These are phyloP conservation scores for Stylophora pistillata DNA, from an alignment of 64 coral and sea anemone genomes.

Conservation along the genomic window DNA sequence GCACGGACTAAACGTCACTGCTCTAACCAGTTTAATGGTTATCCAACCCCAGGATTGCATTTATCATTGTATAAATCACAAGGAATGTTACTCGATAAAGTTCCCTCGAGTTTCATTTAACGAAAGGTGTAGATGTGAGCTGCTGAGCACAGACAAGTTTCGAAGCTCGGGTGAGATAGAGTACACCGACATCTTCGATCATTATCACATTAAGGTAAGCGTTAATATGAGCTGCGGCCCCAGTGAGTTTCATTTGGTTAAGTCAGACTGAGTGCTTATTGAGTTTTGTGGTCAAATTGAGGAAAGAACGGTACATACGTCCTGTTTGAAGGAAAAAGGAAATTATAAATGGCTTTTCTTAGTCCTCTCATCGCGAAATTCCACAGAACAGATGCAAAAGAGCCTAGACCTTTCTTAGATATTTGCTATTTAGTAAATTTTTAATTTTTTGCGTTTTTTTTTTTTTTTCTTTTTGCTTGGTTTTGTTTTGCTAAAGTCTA, in stretches of 20 bases:
- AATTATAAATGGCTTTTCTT: too few relatives aligned
- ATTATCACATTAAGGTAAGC: background rate
- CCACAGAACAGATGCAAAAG: too few relatives aligned
- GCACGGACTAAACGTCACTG: background rate
- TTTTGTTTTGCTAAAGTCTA: background rate
- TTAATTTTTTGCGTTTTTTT: too few relatives aligned
- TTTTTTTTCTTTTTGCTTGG: background rate
- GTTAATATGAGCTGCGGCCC: background rate
- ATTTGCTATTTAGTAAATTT: too few relatives aligned
- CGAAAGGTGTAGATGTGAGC: background rate
- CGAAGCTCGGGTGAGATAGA: background rate
- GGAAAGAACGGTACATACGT: too few relatives aligned
- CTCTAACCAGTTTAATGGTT: background rate
- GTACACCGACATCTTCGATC: background rate
- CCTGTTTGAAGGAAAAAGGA: too few relatives aligned
- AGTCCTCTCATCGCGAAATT: too few relatives aligned
- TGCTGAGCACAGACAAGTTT: background rate
- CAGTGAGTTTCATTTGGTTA: background rate
- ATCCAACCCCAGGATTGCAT: background rate
- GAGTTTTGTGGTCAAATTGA: too few relatives aligned
- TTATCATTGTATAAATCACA: background rate
- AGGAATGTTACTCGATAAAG: background rate
- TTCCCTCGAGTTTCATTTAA: background rate
- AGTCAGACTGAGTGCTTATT: too few relatives aligned
- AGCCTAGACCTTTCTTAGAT: too few relatives aligned